Evolutionary conservation across 2,888 invertebrate species (phyloP).

Genomic region (Galeopsomyia nigrocyanea): DNA sequence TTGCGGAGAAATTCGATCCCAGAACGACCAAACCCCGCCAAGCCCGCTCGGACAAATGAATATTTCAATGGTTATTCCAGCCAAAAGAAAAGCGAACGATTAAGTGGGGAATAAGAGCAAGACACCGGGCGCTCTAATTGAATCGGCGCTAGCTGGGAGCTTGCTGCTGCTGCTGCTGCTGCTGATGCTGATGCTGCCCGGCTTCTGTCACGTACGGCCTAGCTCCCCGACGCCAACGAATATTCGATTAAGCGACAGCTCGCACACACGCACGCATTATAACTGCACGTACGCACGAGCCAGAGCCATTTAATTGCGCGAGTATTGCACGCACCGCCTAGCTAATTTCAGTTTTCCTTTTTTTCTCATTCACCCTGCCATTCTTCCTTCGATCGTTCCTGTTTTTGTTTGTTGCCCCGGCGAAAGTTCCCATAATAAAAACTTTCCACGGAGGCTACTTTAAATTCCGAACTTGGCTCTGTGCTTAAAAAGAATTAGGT

Average conservation of each 20-base stretch:
- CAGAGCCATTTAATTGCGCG: conserved; percentile 18
- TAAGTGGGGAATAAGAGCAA: conserved; percentile 5
- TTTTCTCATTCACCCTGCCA: neutral
- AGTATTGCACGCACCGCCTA: neutral
- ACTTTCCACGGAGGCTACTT: conserved; percentile 13
- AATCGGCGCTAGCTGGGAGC: conserved; percentile 13
- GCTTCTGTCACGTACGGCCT: neutral
- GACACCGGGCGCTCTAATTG: conserved; percentile 21
- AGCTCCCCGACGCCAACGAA: conserved; percentile 6
- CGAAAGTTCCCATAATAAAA: neutral
- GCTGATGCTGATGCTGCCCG: neutral
- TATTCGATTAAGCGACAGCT: conserved; percentile 23
- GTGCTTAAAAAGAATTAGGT: conserved; percentile 30
- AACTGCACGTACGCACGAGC: neutral
- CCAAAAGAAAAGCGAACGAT: too few relatives aligned
- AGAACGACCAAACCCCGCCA: too few relatives aligned
- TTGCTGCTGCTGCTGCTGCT: neutral
- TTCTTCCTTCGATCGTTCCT: neutral
- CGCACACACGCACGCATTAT: neutral
- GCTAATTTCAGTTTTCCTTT: neutral
- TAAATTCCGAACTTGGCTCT: conserved; percentile 1
- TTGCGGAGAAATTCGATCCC: too few relatives aligned
- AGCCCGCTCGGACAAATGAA: too few relatives aligned
- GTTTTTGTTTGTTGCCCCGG: conserved; percentile 16
- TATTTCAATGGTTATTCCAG: too few relatives aligned